phyloP scores from a whole-genome alignment of 2,888 invertebrate genomes.

The Nemoura dubitans region DNA sequence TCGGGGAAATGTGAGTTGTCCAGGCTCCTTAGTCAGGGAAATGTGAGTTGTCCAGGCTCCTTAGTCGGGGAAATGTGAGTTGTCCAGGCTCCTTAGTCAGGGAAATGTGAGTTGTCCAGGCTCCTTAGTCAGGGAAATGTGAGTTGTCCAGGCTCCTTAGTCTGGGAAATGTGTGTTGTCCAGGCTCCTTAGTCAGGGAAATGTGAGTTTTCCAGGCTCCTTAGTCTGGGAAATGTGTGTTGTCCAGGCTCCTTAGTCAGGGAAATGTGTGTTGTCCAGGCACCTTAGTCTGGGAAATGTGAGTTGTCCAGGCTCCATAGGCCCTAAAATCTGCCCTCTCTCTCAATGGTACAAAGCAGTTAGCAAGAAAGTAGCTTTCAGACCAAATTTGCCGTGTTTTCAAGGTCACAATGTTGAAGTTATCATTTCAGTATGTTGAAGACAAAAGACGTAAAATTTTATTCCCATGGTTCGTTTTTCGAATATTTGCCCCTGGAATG shows the following conservation, averaged over 20 bases:
- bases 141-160: constrained; percentile 57
- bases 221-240: constrained; percentile 75
- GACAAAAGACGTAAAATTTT: too few species aligned
- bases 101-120: constrained; percentile 69
- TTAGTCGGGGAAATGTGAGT: constrained; percentile 75
- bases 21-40: constrained; percentile 65
- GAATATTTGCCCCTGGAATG: too few species aligned
- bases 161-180: constrained; percentile 73
- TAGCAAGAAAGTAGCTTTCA: too few species aligned
- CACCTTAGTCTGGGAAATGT: constrained; percentile 73
- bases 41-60: constrained; percentile 65
- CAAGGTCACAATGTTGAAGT: too few species aligned
- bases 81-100: constrained; percentile 60
- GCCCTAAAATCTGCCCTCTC: too few species aligned
- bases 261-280: constrained; percentile 69
- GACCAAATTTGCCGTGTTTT: too few species aligned
- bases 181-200: constrained; percentile 65
- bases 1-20: constrained; percentile 73
- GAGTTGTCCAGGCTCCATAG: constrained; percentile 57
- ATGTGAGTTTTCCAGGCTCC: constrained; percentile 65
- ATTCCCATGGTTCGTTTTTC: too few species aligned
- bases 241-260: constrained; percentile 60
- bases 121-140: constrained; percentile 74
- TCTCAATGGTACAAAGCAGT: too few species aligned
- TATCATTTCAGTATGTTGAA: too few species aligned